A percentile compares a stretch with the other conserved stretches of the same genome.
These are phyloP conservation scores for Polyodon spathula DNA, from an alignment of 2,113 vertebrate genomes.

Conservation along the genomic window DNA sequence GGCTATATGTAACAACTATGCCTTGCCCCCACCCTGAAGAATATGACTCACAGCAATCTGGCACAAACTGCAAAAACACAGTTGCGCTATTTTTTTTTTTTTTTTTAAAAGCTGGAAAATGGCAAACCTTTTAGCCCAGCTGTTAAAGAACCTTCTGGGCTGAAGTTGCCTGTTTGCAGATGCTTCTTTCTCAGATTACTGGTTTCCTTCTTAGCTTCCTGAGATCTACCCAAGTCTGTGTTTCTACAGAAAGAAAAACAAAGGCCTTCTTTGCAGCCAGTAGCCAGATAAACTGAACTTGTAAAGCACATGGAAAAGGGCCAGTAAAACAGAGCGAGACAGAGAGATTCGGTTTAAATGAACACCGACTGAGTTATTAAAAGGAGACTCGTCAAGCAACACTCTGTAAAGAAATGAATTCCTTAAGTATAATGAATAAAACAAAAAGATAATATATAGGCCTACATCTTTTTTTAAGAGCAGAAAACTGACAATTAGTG, in stretches of 20 bases:
- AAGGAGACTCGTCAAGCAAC: too few species aligned
- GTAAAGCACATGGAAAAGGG: neutral
- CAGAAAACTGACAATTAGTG: too few species aligned
- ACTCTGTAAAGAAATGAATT: too few species aligned
- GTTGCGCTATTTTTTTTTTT: constrained; percentile 16
- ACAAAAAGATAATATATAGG: too few species aligned
- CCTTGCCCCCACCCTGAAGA: constrained; percentile 5
- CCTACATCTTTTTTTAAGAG: too few species aligned
- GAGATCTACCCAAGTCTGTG: constrained; percentile 8
- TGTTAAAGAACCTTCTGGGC: constrained; percentile 13
- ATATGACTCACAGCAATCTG: constrained; percentile 13
- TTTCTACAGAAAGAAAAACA: constrained; percentile 12
- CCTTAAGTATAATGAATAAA: too few species aligned
- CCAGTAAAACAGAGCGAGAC: too few species aligned
- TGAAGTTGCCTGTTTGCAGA: constrained; percentile 3
- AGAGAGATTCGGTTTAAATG: too few species aligned
- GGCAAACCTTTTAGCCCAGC: constrained; percentile 12
- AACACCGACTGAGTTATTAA: too few species aligned
- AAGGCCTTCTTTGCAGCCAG: neutral
- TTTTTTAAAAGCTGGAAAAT: constrained; percentile 21
- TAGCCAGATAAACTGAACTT: neutral
- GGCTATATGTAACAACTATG: constrained; percentile 18
- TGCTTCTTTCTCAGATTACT: constrained; percentile 31
- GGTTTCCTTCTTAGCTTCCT: constrained; percentile 27
- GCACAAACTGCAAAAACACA: constrained; percentile 12